Base-by-base conservation (phyloP, 2,888 invertebrate genomes). In the Thereva unica region DNA sequence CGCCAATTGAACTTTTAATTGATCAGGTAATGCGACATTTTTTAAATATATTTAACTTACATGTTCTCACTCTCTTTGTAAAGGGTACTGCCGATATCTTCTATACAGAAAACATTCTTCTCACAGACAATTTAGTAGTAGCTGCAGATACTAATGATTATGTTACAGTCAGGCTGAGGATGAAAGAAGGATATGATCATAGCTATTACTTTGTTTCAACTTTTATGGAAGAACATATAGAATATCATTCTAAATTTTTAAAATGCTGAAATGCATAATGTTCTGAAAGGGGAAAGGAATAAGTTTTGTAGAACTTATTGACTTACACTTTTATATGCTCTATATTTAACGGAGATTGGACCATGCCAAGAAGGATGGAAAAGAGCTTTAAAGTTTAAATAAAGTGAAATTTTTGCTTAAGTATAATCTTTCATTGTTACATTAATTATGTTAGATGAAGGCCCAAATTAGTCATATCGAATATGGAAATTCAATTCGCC, bases 141-240 rank as follows among this genome's bases (percentile, higher is more conserved):
- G 75, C 74, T 3, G 75, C 77, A 5, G 72, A 73, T 0, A 70
- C 70, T 52, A 85, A 86, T 55, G 86, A 85, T 10, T 87, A 88
- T 64, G 83, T 93, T 12, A 87, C 89, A 9, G 84, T 89, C 0
- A 86, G 89, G 61, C 82, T 89, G 12, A 88, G 91, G 72, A 83
- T 88, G 75, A 85, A 92, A 7, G 89, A 91, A 71, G 95, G 91
- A 12, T 99, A 97, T 77, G 96, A 98, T 79, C 99, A 99, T 82
- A 90, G 93, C 54, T 98, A 97, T 77, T 97, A 87, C 76, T 97
- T 94, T 77, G 91, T 99, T 71, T 84, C 95, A 0, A 87, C 93
- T 0, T 98, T 93, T 79, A 89, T 99, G 63, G 92, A 88, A 49
- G 96, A 98, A 77, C 98, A 99, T 78, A 86, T 99, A 68, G 86